These are phyloP conservation scores for Aselliscus stoliczkanus DNA, from an alignment of 2,797 vertebrate genomes.

Conservation along the genomic window DNA sequence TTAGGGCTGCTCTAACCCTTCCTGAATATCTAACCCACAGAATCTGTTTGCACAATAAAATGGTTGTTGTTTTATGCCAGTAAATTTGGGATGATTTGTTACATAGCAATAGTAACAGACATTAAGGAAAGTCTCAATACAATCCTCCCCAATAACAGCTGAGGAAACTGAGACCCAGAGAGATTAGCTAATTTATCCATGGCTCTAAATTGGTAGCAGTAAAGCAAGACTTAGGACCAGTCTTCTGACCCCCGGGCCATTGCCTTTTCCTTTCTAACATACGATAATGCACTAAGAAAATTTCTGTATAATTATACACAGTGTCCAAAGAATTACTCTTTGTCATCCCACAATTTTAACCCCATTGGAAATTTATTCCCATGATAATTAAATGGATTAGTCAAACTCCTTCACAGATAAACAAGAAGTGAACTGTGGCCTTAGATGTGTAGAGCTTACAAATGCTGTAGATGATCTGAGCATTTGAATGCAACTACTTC, in stretches of 20 bases:
- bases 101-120: neutral
- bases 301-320: conserved; percentile 20
- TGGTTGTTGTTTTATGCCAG: neutral
- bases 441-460: conserved; percentile 21
- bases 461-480: conserved; percentile 29
- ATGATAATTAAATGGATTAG: conserved; percentile 30
- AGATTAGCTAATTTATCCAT: neutral
- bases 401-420: conserved; percentile 20
- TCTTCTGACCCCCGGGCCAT: neutral
- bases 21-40: neutral
- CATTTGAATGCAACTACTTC: conserved; percentile 5
- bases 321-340: conserved; percentile 1
- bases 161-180: conserved; percentile 29
- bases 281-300: neutral
- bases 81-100: conserved; percentile 3
- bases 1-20: neutral
- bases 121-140: neutral
- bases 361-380: neutral
- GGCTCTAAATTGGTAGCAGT: neutral
- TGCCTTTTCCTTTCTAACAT: neutral
- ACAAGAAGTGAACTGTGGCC: conserved; percentile 13
- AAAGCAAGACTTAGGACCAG: neutral
- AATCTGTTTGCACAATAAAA: neutral
- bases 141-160: neutral
- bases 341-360: neutral